A percentile compares a stretch with the other conserved stretches of the same genome.
phyloP scores from a whole-genome alignment of 92 coral and sea anemone species.

The Palythoa grandiflora region DNA sequence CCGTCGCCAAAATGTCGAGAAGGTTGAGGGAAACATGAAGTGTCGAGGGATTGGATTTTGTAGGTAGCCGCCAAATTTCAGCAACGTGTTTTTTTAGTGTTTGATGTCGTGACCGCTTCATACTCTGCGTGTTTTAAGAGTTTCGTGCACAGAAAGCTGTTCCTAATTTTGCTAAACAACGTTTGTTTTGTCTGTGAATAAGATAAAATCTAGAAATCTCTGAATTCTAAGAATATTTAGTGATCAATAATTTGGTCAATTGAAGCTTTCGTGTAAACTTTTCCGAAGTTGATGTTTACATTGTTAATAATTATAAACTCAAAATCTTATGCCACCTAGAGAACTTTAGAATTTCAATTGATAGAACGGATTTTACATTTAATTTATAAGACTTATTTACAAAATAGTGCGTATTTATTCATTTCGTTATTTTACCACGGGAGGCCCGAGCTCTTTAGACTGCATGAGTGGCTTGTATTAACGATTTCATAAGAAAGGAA shows the following conservation, averaged over 20 bases:
- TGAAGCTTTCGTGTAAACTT: neutral
- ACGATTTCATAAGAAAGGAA: too few species aligned
- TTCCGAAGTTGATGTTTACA: too few species aligned
- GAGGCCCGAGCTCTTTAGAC: too few species aligned
- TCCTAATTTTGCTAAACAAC: constrained; percentile 12
- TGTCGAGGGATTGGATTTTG: constrained; percentile 28
- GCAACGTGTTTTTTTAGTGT: constrained; percentile 17
- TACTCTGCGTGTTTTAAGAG: neutral
- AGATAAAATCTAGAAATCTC: neutral
- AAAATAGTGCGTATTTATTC: too few species aligned
- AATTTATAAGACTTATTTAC: too few species aligned
- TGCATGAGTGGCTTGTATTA: too few species aligned
- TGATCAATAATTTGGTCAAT: neutral
- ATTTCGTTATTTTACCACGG: too few species aligned
- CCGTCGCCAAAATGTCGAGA: constrained; percentile 43
- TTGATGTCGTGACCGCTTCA: constrained; percentile 6
- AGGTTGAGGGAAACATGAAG: neutral
- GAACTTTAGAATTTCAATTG: neutral
- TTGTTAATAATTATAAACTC: neutral
- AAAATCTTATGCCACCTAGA: neutral
- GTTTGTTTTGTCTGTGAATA: neutral
- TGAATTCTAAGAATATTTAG: neutral
- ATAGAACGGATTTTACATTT: too few species aligned
- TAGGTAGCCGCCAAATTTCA: constrained; percentile 21
- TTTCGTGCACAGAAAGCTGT: constrained; percentile 13